Evolutionary conservation across 2,113 vertebrate species (phyloP).

Genomic region (Hippocampus abdominalis): DNA sequence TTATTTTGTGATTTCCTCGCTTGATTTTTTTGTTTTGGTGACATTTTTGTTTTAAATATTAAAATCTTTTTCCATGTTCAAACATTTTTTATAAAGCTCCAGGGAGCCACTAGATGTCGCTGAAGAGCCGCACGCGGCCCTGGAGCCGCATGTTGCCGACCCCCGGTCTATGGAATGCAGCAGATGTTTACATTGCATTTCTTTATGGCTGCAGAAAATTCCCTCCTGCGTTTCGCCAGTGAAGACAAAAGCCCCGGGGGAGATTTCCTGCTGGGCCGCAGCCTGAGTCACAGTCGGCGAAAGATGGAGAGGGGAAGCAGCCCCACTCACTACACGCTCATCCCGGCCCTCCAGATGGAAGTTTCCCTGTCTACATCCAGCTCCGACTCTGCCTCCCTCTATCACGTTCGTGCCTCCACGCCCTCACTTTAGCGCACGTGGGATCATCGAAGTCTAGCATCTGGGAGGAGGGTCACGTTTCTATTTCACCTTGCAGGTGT

Average conservation of each 20-base stretch:
- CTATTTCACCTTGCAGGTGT: slow-evolving; percentile 79
- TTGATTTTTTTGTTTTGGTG: too few species aligned
- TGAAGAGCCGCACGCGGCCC: too few species aligned
- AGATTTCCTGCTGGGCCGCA: slow-evolving; percentile 87
- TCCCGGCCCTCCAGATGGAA: slow-evolving; percentile 92
- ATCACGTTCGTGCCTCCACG: slow-evolving; percentile 81
- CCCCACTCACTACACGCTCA: slow-evolving; percentile 87
- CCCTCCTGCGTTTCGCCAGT: slow-evolving; percentile 88
- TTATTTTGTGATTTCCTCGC: too few species aligned
- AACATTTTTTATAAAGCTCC: too few species aligned
- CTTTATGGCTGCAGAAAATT: slow-evolving; percentile 79
- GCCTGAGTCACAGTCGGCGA: slow-evolving; percentile 89
- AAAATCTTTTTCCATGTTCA: too few species aligned
- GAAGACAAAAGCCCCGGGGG: slow-evolving; percentile 89
- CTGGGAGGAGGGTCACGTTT: background rate
- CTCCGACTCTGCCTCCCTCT: slow-evolving; percentile 85
- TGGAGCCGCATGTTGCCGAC: too few species aligned
- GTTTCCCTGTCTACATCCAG: slow-evolving; percentile 90
- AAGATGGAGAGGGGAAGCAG: slow-evolving; percentile 86
- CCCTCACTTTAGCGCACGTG: background rate
- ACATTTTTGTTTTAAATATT: too few species aligned
- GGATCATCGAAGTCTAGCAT: background rate
- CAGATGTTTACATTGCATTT: background rate
- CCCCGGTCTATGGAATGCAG: background rate
- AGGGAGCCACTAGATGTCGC: too few species aligned